Base-by-base conservation (phyloP, 2,888 invertebrate species). In the Geotrupes spiniger region DNA sequence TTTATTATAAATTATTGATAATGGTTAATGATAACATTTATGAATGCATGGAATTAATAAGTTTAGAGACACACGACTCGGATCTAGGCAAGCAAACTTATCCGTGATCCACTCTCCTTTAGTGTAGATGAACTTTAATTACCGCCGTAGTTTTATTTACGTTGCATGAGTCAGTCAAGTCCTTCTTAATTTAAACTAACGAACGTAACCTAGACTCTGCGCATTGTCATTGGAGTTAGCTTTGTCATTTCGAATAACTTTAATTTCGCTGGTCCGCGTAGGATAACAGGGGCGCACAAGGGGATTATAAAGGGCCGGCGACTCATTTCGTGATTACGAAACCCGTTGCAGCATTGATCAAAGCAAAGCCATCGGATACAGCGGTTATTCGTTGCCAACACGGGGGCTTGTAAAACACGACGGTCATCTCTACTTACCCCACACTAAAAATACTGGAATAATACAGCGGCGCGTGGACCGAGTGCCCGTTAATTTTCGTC, bases 161-260 rank as follows among this genome's bases (percentile, higher is more conserved):
- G n/a, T n/a, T n/a, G n/a, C n/a, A n/a, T n/a, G n/a, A n/a, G n/a
- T n/a, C n/a, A n/a, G n/a, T 21, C 21, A 21, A 21, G 21, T 21
- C n/a, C n/a, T 21, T 21, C 21, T 6, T 4, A 21, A 3, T 21
- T 21, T 21, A 21, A 21, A 21, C 21, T 4, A 4, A 21, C 3
- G 21, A 21, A 21, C 6, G 3, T 3, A 21, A 4, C 21, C 6
- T 21, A 21, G 3, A 21, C 21, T n/a, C 28, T 28, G 11, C 11
- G 11, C 6, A 33, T 33, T 33, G 14, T 33, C 11, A 14, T 33
- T 14, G 10, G 11, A n/a, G 8, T 33, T 8, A 14, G 33, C 33
- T 33, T 28, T 10, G 33, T 33, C 33, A 10, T 33, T 33, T 33
- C 9, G 11, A 33, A 33, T 33, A 33, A 36, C 64, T 64, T 9